A percentile compares a stretch with the other conserved stretches of the same genome.
Evolutionary conservation across 2,888 invertebrate genomes (phyloP).

Genomic region (Xylophagus ater): DNA sequence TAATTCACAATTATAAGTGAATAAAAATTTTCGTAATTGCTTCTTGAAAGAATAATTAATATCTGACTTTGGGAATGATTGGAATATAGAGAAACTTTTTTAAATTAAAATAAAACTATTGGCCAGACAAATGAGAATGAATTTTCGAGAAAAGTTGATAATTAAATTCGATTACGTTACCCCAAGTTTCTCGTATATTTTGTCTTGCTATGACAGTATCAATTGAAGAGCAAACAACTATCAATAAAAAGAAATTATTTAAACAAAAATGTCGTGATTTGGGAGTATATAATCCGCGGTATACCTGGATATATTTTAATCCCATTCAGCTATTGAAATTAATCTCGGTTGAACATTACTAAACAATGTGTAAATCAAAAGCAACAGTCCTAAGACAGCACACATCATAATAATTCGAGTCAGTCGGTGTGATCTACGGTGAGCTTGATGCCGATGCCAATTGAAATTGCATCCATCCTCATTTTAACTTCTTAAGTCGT

Average conservation of each 20-base stretch:
- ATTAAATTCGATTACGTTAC: conserved; percentile 36
- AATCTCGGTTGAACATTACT: conserved; percentile 28
- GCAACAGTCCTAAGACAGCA: conserved; percentile 22
- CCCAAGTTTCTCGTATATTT: conserved; percentile 39
- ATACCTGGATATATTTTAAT: conserved; percentile 60
- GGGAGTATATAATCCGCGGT: conserved; percentile 60
- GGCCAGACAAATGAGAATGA: conserved; percentile 29
- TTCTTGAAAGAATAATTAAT: too few relatives aligned
- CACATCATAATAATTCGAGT: conserved; percentile 22
- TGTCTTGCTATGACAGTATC: conserved; percentile 52
- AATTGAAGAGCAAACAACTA: conserved; percentile 66
- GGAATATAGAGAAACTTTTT: too few relatives aligned
- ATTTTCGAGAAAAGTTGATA: conserved; percentile 31
- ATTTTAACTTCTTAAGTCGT: conserved; percentile 2
- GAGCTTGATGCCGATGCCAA: conserved; percentile 16
- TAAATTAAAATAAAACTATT: too few relatives aligned
- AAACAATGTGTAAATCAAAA: conserved; percentile 29
- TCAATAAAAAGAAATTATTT: conserved; percentile 48
- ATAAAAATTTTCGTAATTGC: too few relatives aligned
- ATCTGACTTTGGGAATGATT: too few relatives aligned
- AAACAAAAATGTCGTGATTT: conserved; percentile 46
- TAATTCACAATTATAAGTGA: too few relatives aligned
- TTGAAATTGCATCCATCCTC: neutral
- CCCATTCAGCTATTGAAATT: conserved; percentile 54
- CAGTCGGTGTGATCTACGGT: conserved; percentile 25